Percentiles rank a stretch among this genome's conserved stretches.
Conservation (phyloP, 2,113 vertebrate species). For the Pyxicephalus adspersus region DNA sequence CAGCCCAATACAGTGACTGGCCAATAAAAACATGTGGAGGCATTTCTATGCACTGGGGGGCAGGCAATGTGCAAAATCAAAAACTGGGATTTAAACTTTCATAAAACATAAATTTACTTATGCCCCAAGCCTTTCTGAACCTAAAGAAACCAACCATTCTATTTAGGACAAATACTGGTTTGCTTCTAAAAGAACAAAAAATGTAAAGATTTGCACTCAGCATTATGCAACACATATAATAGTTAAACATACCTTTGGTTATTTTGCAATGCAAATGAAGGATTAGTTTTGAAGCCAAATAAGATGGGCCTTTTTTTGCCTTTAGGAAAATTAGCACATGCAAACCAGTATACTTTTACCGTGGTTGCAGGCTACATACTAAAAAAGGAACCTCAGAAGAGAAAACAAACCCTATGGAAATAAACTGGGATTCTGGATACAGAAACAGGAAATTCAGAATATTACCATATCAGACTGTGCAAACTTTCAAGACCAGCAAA, state of each 20-base stretch:
- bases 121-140: no score
- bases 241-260: background rate
- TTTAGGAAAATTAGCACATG: conserved; percentile 45
- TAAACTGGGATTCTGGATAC: conserved; percentile 12
- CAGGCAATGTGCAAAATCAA: no score
- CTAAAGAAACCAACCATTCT: no score
- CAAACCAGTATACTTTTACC: conserved; percentile 7
- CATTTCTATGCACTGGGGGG: no score
- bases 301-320: conserved; percentile 13
- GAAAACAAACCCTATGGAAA: conserved; percentile 39
- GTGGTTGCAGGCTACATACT: background rate
- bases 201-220: no score
- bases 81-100: no score
- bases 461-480: background rate
- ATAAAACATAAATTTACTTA: no score
- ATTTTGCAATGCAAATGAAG: conserved; percentile 45
- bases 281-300: conserved; percentile 31
- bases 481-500: background rate
- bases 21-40: no score
- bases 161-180: no score
- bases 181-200: no score
- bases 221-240: background rate
- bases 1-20: no score
- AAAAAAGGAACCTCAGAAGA: conserved; percentile 3
- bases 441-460: conserved; percentile 5